Conservation (phyloP, 2,113 vertebrate genomes). For the Castor canadensis region DNA sequence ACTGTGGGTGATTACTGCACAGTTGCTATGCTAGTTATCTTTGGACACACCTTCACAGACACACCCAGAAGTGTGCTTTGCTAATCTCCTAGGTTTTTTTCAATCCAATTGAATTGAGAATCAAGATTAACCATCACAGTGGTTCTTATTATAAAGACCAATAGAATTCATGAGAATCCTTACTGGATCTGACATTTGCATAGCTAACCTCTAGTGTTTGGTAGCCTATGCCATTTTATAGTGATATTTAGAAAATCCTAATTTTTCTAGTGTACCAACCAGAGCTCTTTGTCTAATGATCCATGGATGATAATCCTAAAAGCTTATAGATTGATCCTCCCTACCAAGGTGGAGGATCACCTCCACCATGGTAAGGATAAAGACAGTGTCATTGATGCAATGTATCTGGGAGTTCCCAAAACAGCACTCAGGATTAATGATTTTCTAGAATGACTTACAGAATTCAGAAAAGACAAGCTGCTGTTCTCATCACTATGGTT, state of each 20-base stretch:
- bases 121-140: neutral
- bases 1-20: neutral
- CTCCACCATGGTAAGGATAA: neutral
- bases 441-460: neutral
- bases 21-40: neutral
- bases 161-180: neutral
- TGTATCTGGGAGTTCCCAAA: neutral
- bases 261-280: neutral
- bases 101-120: neutral
- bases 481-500: neutral
- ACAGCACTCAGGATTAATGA: neutral
- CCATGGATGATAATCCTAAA: neutral
- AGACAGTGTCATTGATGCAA: rapidly evolving
- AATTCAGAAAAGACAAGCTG: neutral
- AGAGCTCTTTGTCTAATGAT: neutral
- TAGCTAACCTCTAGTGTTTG: neutral
- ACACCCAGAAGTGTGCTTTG: neutral
- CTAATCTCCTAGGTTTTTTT: neutral
- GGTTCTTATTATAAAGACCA: neutral
- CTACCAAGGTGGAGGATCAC: neutral
- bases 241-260: neutral
- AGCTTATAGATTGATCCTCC: neutral
- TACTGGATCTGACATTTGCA: neutral
- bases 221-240: neutral
- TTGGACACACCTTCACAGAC: neutral